phyloP scores from a whole-genome alignment of 2,888 invertebrate genomes.

The Thera obeliscata region DNA sequence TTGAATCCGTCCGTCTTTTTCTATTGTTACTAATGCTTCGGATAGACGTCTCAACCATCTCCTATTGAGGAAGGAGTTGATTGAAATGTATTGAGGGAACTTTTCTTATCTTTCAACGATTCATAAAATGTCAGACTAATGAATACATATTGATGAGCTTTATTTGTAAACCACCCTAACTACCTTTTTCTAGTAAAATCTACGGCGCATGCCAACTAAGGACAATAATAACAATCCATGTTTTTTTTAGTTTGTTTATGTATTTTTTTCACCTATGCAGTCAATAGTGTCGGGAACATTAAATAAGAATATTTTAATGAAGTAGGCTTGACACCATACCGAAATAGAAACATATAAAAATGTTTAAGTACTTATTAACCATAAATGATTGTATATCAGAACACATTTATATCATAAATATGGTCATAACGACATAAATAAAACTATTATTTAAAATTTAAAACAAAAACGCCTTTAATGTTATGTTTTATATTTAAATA shows the following conservation, averaged over 20 bases:
- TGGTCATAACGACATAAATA: slow-evolving; percentile 8
- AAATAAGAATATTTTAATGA: too few relatives aligned
- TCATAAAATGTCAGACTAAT: not conserved
- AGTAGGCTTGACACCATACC: too few relatives aligned
- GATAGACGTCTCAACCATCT: not conserved
- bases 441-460: slow-evolving; percentile 2
- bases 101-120: slow-evolving; percentile 4
- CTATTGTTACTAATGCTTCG: slow-evolving; percentile 26
- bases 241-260: too few relatives aligned
- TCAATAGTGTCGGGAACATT: too few relatives aligned
- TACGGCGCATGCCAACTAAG: too few relatives aligned
- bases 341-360: too few relatives aligned
- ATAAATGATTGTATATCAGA: not conserved
- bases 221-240: too few relatives aligned
- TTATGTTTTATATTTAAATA: slow-evolving; percentile 1
- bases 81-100: slow-evolving; percentile 38
- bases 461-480: not conserved
- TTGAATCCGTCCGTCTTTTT: slow-evolving; percentile 34
- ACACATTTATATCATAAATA: not conserved
- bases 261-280: too few relatives aligned
- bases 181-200: too few relatives aligned
- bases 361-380: not conserved
- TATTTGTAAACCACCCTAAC: too few relatives aligned
- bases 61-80: slow-evolving; percentile 12
- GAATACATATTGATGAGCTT: not conserved